Conservation (phyloP, 2,888 invertebrate genomes). For the Onchidella celtica region DNA sequence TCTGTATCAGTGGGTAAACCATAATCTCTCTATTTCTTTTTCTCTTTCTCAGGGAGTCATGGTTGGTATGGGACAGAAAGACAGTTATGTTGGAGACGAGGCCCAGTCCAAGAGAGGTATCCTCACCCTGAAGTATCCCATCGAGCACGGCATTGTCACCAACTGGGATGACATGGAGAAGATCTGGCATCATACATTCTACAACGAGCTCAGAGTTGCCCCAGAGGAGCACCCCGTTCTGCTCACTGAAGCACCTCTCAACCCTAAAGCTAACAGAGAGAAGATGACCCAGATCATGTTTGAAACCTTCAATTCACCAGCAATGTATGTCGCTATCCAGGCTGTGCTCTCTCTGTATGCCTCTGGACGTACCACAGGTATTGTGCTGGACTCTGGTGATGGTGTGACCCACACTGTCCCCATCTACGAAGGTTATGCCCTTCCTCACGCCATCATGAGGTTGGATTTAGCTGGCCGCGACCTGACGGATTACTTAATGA, state of each 20-base stretch:
- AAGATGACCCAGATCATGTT: constrained; percentile 95
- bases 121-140: constrained; percentile 74
- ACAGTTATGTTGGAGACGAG: constrained; percentile 75
- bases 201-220: constrained; percentile 88
- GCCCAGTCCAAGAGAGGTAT: constrained; percentile 76
- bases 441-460: constrained; percentile 92
- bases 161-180: constrained; percentile 73
- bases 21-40: not conserved
- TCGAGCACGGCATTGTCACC: constrained; percentile 76
- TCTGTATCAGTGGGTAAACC: too few relatives aligned
- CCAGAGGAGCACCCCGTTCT: constrained; percentile 97
- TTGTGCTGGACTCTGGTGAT: constrained; percentile 95
- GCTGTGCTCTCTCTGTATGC: constrained; percentile 95
- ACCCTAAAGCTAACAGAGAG: constrained; percentile 96
- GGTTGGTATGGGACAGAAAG: constrained; percentile 74
- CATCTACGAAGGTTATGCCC: constrained; percentile 94
- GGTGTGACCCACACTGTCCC: constrained; percentile 97
- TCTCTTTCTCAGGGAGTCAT: constrained; percentile 58
- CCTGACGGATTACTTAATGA: constrained; percentile 83
- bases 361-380: constrained; percentile 97
- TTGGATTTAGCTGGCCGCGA: constrained; percentile 83
- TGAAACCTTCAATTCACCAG: constrained; percentile 93
- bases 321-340: constrained; percentile 97
- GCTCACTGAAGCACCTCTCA: constrained; percentile 94
- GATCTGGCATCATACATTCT: constrained; percentile 83